A percentile compares a stretch with the other conserved stretches of the same genome.
These are phyloP conservation scores for Oxyruncus cristatus DNA, from an alignment of 2,113 vertebrate species.

Conservation along the genomic window DNA sequence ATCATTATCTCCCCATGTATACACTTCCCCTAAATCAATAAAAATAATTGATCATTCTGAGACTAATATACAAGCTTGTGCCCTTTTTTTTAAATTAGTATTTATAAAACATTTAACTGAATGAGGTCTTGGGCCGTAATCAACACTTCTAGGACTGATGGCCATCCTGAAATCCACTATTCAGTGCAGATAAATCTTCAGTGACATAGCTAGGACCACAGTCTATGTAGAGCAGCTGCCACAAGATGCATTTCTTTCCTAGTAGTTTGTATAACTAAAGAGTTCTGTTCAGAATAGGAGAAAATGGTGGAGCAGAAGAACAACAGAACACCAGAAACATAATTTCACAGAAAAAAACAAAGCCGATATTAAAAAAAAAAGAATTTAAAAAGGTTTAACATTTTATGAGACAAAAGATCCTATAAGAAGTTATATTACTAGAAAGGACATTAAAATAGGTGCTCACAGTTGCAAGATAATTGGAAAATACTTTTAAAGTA, in stretches of 20 bases:
- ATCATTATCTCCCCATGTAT: slow-evolving; percentile 98
- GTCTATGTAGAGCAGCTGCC: not conserved
- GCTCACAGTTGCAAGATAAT: not conserved
- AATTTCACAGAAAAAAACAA: not conserved
- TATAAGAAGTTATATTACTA: not conserved
- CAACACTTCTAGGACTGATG: not conserved
- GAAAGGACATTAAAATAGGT: not conserved
- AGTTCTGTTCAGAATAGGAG: not conserved
- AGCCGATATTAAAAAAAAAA: not conserved
- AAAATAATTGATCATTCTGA: not conserved
- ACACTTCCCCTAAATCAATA: slow-evolving; percentile 87
- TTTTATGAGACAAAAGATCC: not conserved
- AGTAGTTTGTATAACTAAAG: not conserved
- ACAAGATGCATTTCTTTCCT: not conserved
- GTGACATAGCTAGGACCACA: not conserved
- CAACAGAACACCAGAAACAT: not conserved
- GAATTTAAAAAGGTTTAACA: not conserved
- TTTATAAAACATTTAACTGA: not conserved
- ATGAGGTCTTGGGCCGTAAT: not conserved
- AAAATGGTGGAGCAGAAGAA: not conserved
- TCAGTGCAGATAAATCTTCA: not conserved
- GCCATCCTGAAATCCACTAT: not conserved
- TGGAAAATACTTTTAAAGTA: not conserved
- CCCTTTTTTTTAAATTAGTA: not conserved
- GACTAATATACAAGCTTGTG: not conserved